phyloP scores from a whole-genome alignment of 1,140 invertebrate species.

The Melipona quadrifasciata region DNA sequence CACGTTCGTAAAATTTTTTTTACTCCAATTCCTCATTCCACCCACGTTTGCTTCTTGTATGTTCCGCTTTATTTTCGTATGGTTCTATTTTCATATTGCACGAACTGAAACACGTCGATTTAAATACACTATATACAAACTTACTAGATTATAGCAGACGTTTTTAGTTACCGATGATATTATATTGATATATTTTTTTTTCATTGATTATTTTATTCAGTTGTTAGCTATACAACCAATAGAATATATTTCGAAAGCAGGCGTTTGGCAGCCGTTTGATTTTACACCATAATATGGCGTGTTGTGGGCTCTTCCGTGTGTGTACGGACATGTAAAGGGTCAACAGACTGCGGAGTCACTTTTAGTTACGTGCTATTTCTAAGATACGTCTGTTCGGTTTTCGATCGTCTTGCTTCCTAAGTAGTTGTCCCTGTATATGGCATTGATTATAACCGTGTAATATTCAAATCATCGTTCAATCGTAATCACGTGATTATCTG shows the following conservation, averaged over 20 bases:
- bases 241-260: background rate
- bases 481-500: background rate
- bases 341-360: slow-evolving; percentile 39
- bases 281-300: background rate
- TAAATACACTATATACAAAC: too few species aligned
- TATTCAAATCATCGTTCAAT: background rate
- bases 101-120: background rate
- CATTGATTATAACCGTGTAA: slow-evolving; percentile 37
- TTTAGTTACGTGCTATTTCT: slow-evolving; percentile 53
- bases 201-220: background rate
- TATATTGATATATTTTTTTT: background rate
- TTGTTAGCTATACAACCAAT: background rate
- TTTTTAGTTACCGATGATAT: background rate
- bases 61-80: background rate
- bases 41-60: background rate
- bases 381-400: slow-evolving; percentile 28
- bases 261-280: background rate
- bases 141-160: background rate
- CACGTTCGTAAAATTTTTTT: slow-evolving; percentile 21
- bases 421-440: slow-evolving; percentile 31
- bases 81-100: background rate
- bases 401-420: slow-evolving; percentile 19
- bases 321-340: slow-evolving; percentile 46
- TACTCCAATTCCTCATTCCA: background rate
- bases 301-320: slow-evolving; percentile 15